Evolutionary conservation across 2,888 invertebrate genomes (phyloP), one percentile per base, ranked within the genome.

Genomic region (Tyria jacobaeae): DNA sequence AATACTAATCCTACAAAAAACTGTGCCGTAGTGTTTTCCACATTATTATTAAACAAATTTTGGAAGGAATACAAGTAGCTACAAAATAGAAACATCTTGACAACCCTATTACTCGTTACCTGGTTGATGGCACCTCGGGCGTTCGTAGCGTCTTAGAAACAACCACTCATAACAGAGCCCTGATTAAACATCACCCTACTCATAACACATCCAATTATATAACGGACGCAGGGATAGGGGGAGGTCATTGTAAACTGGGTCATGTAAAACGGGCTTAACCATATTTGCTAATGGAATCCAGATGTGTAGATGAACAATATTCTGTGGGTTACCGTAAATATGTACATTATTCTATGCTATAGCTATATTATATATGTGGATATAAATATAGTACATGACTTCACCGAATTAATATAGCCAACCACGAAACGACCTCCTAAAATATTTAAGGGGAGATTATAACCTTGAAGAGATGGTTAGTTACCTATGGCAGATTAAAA

Each of bases 241-340:
- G 24, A 73, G 87, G 57, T 84, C 90, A 79, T 56, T 31, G 24
- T 75, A 78, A 60, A 73, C 70, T 88, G 88, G 91, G 65, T 71
- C 76, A 79, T 82, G 76, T 79, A 73, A 82, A 83, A 83, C 77
- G 84, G 81, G 84, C 83, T 88, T 88, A 90, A 88, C 87, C 86
- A 83, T 90, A 88, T 90, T 92, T 90, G 89, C 90, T 91, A 91
- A 92, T 92, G 89, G 90, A 91, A 92, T 90, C 90, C 89, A 91
- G 87, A 90, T 90, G 91, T 89, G 87, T 81, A 85, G 84, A 87
- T 80, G 89, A 89, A 84, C 88, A 88, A 89, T 85, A 89, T 90
- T 87, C 82, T 86, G 86, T 74, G 88, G 90, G 83, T 76, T 78
- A 68, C 78, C 83, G 73, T 86, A 85, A 88, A 89, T 85, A 83